Percentiles rank a stretch among this genome's conserved stretches.
These are phyloP conservation scores for Heloderma charlesbogerti DNA, from an alignment of 2,113 vertebrate genomes.

Conservation along the genomic window DNA sequence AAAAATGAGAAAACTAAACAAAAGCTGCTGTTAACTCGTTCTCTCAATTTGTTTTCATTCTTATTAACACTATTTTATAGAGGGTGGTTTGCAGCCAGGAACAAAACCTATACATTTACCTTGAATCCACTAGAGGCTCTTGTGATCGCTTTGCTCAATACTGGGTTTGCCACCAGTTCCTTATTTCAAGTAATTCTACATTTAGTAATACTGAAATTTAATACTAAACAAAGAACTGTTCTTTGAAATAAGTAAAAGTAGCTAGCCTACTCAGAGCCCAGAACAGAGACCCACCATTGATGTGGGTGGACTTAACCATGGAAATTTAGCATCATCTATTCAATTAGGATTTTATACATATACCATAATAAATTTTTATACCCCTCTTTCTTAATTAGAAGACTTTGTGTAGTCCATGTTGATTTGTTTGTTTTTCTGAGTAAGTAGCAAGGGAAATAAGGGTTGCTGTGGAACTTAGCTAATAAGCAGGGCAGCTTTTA, in stretches of 20 bases:
- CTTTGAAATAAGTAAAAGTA: neutral
- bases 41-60: neutral
- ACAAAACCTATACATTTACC: conserved; percentile 9
- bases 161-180: neutral
- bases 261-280: fast-evolving
- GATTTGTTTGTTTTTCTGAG: neutral
- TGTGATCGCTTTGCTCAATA: neutral
- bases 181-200: neutral
- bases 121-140: neutral
- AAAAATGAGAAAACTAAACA: conserved; percentile 9
- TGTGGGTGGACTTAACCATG: neutral
- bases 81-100: neutral
- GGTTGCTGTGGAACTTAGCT: neutral
- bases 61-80: neutral
- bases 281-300: neutral
- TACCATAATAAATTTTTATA: neutral
- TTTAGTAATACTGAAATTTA: neutral
- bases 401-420: neutral
- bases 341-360: conserved; percentile 19
- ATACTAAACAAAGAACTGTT: neutral
- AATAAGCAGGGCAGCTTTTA: neutral
- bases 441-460: neutral
- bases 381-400: neutral
- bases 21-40: neutral
- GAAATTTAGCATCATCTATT: neutral